A percentile compares a stretch with the other conserved stretches of the same genome.
Conservation (phyloP, 2,888 invertebrate species). For the Hydrotaea cyrtoneurina region DNA sequence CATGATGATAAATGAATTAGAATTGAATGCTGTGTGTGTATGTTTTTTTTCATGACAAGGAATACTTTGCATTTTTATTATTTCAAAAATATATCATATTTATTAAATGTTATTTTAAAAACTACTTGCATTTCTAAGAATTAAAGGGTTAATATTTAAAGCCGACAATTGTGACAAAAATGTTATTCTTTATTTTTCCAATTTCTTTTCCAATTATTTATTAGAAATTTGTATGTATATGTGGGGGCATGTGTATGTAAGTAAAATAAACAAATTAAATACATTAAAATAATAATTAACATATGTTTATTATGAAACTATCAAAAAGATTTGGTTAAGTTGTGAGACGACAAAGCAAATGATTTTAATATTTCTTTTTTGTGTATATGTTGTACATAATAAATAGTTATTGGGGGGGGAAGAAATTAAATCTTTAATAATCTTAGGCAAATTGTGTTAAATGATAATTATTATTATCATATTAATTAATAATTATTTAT, state of each 20-base stretch:
- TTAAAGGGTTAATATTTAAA: slow-evolving; percentile 43
- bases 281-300: slow-evolving; percentile 33
- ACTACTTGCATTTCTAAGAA: slow-evolving; percentile 37
- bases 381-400: not conserved
- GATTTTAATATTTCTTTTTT: not conserved
- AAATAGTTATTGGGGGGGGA: not conserved
- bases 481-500: not conserved
- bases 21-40: not conserved
- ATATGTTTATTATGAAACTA: slow-evolving; percentile 36
- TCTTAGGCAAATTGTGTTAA: not conserved
- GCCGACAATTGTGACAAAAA: slow-evolving; percentile 58
- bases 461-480: not conserved
- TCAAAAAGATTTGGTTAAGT: slow-evolving; percentile 61
- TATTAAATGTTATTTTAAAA: slow-evolving; percentile 21
- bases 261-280: slow-evolving; percentile 3
- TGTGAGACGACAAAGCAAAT: slow-evolving; percentile 48
- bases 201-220: not conserved
- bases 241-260: not conserved
- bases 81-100: slow-evolving; percentile 49
- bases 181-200: slow-evolving; percentile 22
- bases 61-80: slow-evolving; percentile 47
- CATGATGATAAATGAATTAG: slow-evolving; percentile 9
- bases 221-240: not conserved
- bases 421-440: not conserved
- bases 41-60: slow-evolving; percentile 36